These are phyloP conservation scores for Tetrao urogallus DNA, from an alignment of 2,113 vertebrate species.

Conservation along the genomic window DNA sequence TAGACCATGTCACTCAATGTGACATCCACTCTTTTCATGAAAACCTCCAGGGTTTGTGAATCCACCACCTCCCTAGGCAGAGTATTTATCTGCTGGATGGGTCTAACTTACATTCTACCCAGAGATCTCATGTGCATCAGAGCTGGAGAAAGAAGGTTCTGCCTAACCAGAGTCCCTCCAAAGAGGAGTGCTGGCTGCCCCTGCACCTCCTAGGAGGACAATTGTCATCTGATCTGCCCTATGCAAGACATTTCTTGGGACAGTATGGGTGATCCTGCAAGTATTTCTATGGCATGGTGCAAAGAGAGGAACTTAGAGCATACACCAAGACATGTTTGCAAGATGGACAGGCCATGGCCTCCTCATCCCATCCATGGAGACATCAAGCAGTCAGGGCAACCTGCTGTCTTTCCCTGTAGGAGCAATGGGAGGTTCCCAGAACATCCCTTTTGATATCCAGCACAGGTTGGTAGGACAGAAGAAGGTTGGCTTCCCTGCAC, in stretches of 20 bases:
- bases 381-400: not conserved
- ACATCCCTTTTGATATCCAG: not conserved
- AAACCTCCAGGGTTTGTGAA: too few species aligned
- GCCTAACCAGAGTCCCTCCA: not conserved
- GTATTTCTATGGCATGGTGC: not conserved
- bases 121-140: not conserved
- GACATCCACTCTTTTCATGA: too few species aligned
- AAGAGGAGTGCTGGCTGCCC: not conserved
- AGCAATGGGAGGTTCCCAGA: not conserved
- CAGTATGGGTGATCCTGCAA: not conserved
- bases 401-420: not conserved
- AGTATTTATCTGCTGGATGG: not conserved
- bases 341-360: not conserved
- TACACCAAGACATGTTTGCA: not conserved
- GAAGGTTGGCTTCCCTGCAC: not conserved
- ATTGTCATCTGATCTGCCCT: not conserved
- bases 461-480: not conserved
- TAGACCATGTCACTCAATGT: too few species aligned
- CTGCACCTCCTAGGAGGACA: not conserved
- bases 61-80: too few species aligned
- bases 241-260: not conserved
- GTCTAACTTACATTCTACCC: not conserved
- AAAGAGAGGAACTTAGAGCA: not conserved
- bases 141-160: not conserved
- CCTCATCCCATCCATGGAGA: not conserved